phyloP scores from a whole-genome alignment of 2,888 invertebrate genomes.

The Hirtodrosophila cameraria region DNA sequence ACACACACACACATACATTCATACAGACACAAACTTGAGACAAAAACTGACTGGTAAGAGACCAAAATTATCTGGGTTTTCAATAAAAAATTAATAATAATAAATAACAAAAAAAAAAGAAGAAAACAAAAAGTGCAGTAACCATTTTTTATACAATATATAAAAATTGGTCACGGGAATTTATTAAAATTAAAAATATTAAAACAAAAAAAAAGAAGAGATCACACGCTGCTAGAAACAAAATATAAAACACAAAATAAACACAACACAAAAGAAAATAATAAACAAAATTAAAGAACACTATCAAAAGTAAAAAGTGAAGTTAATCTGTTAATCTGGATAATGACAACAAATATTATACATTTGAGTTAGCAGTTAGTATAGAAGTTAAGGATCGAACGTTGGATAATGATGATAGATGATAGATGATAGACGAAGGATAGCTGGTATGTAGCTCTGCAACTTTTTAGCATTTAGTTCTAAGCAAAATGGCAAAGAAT shows the following conservation, averaged over 20 bases:
- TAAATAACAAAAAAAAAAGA: conserved; percentile 39
- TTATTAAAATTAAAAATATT: conserved; percentile 74
- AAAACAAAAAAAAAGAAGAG: conserved; percentile 38
- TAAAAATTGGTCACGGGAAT: conserved; percentile 79
- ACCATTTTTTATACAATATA: conserved; percentile 74
- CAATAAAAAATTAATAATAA: conserved; percentile 71
- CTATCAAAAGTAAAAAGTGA: conserved; percentile 63
- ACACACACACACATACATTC: conserved; percentile 14
- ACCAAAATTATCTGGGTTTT: conserved; percentile 84
- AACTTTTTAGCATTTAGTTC: conserved; percentile 75
- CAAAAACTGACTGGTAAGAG: conserved; percentile 83
- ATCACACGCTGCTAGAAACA: conserved; percentile 52
- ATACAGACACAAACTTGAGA: conserved; percentile 66
- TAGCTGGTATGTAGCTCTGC: conserved; percentile 58
- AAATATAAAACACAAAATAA: conserved; percentile 55
- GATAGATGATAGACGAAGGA: conserved; percentile 33
- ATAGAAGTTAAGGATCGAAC: conserved; percentile 33
- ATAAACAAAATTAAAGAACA: conserved; percentile 32
- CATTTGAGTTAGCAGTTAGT: conserved; percentile 53
- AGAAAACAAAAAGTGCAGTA: conserved; percentile 45
- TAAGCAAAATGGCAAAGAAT: conserved; percentile 65
- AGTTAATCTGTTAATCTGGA: conserved; percentile 71
- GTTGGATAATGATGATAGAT: conserved; percentile 8
- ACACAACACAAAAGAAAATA: conserved; percentile 46
- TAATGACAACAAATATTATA: conserved; percentile 37